Percentiles rank a stretch among this genome's conserved stretches.
Evolutionary conservation across 2,888 invertebrate genomes (phyloP).

Genomic region (Mactromeris polynyma): DNA sequence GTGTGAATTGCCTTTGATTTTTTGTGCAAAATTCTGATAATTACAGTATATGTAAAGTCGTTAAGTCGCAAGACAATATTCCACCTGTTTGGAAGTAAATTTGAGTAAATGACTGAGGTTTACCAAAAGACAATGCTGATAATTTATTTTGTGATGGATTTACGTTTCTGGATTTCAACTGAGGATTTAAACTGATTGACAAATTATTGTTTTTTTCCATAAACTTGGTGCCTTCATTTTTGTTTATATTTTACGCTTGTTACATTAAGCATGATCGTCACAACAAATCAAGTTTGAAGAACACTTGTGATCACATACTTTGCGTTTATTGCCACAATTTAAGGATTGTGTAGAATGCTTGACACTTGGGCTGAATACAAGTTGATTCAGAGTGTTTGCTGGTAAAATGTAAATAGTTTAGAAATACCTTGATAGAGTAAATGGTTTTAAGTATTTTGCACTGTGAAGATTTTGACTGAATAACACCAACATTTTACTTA

Average conservation of each 20-base stretch:
- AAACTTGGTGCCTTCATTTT: not conserved
- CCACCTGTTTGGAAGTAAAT: not conserved
- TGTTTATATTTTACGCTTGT: not conserved
- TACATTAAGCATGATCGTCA: not conserved
- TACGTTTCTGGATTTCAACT: not conserved
- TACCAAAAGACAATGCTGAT: not conserved
- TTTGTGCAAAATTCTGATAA: not conserved
- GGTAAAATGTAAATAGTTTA: not conserved
- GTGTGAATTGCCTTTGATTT: conserved; percentile 1
- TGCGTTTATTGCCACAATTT: conserved; percentile 12
- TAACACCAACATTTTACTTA: not conserved
- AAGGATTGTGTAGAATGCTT: not conserved
- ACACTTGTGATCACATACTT: not conserved
- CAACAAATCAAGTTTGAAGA: conserved; percentile 6
- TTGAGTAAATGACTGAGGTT: not conserved
- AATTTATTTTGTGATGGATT: not conserved
- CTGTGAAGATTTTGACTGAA: not conserved
- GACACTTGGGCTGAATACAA: not conserved
- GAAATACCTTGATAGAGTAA: not conserved
- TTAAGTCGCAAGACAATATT: not conserved
- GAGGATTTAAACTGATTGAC: not conserved
- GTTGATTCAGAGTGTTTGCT: not conserved
- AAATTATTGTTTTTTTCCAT: not conserved
- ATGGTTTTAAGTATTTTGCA: not conserved
- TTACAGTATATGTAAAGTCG: not conserved